Conservation (phyloP, 2,113 vertebrate species). For the Albula glossodonta region DNA sequence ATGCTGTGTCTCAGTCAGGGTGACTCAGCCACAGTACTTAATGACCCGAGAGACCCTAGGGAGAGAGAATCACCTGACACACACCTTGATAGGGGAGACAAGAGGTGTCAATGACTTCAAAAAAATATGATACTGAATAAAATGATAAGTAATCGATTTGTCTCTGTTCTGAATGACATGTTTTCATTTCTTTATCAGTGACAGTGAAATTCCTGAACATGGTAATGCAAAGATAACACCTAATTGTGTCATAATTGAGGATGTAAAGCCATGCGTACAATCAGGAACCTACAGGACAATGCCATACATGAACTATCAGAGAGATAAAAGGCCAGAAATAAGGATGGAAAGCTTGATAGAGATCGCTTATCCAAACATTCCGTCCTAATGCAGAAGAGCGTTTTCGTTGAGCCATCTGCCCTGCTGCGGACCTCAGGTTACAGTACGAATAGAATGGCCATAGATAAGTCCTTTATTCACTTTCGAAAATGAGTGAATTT, state of each 20-base stretch:
- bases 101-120: conserved; percentile 17
- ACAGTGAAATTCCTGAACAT: conserved; percentile 37
- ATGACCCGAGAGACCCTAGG: neutral
- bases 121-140: conserved; percentile 7
- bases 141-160: conserved; percentile 34
- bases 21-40: neutral
- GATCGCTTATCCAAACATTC: conserved; percentile 47
- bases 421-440: conserved; percentile 53
- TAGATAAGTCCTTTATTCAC: conserved; percentile 54
- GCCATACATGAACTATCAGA: conserved; percentile 44
- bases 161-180: conserved; percentile 40
- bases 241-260: conserved; percentile 41
- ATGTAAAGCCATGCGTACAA: conserved; percentile 32
- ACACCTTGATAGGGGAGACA: conserved; percentile 18
- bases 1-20: neutral
- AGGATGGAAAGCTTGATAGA: conserved; percentile 33
- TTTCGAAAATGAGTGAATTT: conserved; percentile 63
- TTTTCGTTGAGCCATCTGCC: conserved; percentile 5
- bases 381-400: conserved; percentile 4
- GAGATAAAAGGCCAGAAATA: conserved; percentile 33
- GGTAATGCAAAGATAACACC: conserved; percentile 40
- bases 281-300: conserved; percentile 44
- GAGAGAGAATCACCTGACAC: neutral
- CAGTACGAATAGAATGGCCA: conserved; percentile 56
- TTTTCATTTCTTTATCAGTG: conserved; percentile 31